Evolutionary conservation across 2,113 vertebrate genomes (phyloP), one percentile per base, ranked within the genome.

Genomic region (Ahaetulla prasina): DNA sequence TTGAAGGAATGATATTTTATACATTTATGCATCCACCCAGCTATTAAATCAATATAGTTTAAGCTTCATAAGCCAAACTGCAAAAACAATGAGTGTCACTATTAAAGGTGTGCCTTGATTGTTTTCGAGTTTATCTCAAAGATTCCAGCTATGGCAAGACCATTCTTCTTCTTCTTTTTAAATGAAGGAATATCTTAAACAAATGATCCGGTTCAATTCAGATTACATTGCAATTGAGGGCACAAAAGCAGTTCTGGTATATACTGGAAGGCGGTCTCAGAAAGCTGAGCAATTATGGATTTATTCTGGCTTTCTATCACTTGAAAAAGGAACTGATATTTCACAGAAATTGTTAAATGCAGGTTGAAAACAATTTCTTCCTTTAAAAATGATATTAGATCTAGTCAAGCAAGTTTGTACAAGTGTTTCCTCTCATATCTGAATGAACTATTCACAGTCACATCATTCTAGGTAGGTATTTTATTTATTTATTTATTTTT

Each of bases 1-100:
- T 89, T 47, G 85, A 86, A 89, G 80, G 54, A 90, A 90, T 84
- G 50, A 89, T 85, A 86, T 92, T 92, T 89, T 49, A 63, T 89
- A 80, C 88, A 88, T 88, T 92, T 88, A 90, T 90, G 63, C 85
- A 92, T 86, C 54, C 80, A 86, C 50, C 92, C n/a, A 50, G 23
- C 45, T 43, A 80, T 49, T 89, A 86, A 92, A 89, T 92, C 88
- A 90, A 86, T 63, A 86, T 30, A 92, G n/a, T 55, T 89, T 89
- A 57, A 60, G 8, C 47, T 60, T 86, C 54, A 89, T 86, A 63
- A 89, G 87, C n/a, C 86, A 91, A 88, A 91, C 47, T 60, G 54
- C 89, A 60, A 86, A 92, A 86, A 89, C 45, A 85, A 92, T 52
- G 89, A 90, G 22, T 12, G 16, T 92, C 35, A 54, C n/a, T 80